These are phyloP conservation scores for Cathartes aura DNA, from an alignment of 2,113 vertebrate species.

Conservation along the genomic window DNA sequence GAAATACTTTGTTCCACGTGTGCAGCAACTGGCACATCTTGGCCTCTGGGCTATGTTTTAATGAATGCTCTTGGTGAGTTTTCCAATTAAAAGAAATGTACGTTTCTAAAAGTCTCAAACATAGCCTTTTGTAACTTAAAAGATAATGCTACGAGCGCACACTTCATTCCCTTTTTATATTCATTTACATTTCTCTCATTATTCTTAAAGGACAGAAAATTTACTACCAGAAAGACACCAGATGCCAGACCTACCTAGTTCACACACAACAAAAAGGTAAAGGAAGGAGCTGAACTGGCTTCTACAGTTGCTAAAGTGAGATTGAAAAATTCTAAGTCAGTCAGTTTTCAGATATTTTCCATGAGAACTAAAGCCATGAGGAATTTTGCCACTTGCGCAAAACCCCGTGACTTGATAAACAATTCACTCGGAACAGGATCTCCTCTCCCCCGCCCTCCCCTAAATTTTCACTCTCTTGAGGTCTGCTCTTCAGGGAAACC, in stretches of 20 bases:
- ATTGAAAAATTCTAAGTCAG: not conserved
- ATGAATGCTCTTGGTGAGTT: not conserved
- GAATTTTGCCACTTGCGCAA: not conserved
- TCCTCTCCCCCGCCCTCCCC: not conserved
- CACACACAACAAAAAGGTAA: not conserved
- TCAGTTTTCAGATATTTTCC: not conserved
- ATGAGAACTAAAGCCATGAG: not conserved
- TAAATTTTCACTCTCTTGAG: not conserved
- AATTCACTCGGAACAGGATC: not conserved
- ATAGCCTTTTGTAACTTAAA: rapidly evolving
- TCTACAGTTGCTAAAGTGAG: not conserved
- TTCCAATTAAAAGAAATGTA: not conserved
- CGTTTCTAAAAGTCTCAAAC: not conserved
- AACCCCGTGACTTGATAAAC: not conserved
- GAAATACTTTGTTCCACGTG: not conserved
- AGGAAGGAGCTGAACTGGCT: not conserved
- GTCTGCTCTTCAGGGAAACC: not conserved
- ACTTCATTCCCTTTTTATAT: not conserved
- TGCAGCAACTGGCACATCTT: not conserved
- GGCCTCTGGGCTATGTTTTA: not conserved
- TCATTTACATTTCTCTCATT: not conserved
- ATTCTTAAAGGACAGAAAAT: not conserved
- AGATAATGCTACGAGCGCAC: not conserved
- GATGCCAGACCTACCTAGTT: not conserved
- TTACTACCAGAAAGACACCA: not conserved